Evolutionary conservation across 23 tunicate genomes (phyloP), one percentile per base, ranked within the genome.

Genomic region (Trididemnum nubilum): DNA sequence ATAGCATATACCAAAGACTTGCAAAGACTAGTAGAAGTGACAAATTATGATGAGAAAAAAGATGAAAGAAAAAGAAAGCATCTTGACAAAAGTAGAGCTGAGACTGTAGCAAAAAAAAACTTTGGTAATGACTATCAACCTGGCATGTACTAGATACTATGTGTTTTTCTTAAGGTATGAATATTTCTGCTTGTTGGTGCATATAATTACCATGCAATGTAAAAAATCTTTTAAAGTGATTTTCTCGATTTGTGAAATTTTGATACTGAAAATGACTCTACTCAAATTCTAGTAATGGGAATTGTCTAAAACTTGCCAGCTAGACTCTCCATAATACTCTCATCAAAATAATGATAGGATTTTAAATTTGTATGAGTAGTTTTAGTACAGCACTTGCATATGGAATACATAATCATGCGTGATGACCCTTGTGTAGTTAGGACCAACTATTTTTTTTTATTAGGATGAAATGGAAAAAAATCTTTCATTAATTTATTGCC

Each of bases 261-360:
- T 35, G 15, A 37, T 7, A 70, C 76, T 26, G 4, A 70, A 70
- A 70, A 29, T 70, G 12, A 31, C 39, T 29, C 76, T 70, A 70
- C 76, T 70, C 39, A 28, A 70, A 70, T 26, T 26, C 76, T 70
- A 70, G 38, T 70, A 36, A 70, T 70, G n/a, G n/a, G 76, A 70
- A 7, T 29, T 18, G 15, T 18, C 37, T 35, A 21, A 70, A 70
- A 70, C 31, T 70, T 70, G 7, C 2, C 76, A 70, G 36, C 7
- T 29, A 31, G 3, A 4, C 38, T 31, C n/a, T 70, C 3, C 26
- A 25, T 21, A 37, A 15, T 35, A 5, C n/a, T 33, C 4, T 31
- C 37, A 9, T 3, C n/a, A 31, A 70, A 26, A 33, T 70, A 70
- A 70, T 70, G 76, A 18, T 4, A n/a, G 15, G 9, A 29, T 70